Base-by-base conservation (phyloP, 2,113 vertebrate species). In the Labeo rohita region DNA sequence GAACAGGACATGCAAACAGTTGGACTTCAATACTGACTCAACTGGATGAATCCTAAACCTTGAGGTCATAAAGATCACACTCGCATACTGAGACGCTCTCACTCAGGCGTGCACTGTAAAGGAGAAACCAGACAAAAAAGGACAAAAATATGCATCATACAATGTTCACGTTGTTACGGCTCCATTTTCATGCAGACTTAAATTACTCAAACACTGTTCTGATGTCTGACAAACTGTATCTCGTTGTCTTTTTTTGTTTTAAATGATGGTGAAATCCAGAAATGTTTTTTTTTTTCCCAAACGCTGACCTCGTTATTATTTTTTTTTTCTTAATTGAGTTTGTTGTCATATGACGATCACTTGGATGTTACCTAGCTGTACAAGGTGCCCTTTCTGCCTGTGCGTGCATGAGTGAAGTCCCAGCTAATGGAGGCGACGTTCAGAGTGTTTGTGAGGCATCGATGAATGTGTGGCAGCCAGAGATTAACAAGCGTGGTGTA, bases 51-150 rank as follows among this genome's bases (percentile, higher is more conserved):
- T 93, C 89, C 90, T 91, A 90, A 93, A 91, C 92, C 91, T 94
- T 87, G 91, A 93, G 92, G 92, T 91, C 90, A 75, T 88, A 36
- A 89, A 83, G 88, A 91, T 90, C 92, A 89, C 91, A 91, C 88
- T 90, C 84, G 91, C 93, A 92, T 92, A 91, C 92, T 93, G 92
- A 94, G 92, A 89, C 87, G 88, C 91, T 73, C 90, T 94, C 93
- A 91, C 94, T 95, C 95, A 95, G 94, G 94, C 94, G 93, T 94
- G 94, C 92, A 93, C 93, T 93, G 90, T 92, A 92, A 91, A 91
- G 90, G 80, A 91, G 89, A 45, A 86, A 90, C 66, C 75, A 84
- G 85, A 73, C 59, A 79, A 80, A 12, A 83, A 90, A 91, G 89
- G 92, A 91, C 92, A 92, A 92, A 90, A 92, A 93, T 94, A 95